phyloP scores from a whole-genome alignment of 2,888 invertebrate genomes.

The Litoditis marina region DNA sequence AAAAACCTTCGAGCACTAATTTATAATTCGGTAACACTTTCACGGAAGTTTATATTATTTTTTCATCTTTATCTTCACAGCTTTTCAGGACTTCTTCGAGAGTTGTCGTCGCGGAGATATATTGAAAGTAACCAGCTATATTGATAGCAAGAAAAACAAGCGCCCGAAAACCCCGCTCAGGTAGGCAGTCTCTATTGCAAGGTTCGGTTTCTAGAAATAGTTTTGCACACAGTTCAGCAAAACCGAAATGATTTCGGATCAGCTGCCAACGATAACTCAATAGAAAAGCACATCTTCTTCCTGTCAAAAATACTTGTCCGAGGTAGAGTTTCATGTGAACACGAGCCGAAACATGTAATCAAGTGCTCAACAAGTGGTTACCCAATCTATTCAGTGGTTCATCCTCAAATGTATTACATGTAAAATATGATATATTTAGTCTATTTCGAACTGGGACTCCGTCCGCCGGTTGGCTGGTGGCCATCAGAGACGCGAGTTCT shows the following conservation, averaged over 20 bases:
- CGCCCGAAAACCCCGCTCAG: conserved; percentile 45
- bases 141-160: conserved; percentile 43
- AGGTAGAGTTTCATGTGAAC: too few relatives aligned
- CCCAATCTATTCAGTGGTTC: background rate
- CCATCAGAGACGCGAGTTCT: conserved; percentile 36
- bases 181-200: conserved; percentile 19
- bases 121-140: conserved; percentile 42
- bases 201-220: background rate
- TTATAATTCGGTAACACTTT: too few relatives aligned
- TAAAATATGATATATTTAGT: too few relatives aligned
- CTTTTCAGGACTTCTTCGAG: conserved; percentile 47
- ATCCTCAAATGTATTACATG: background rate
- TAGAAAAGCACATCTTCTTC: background rate
- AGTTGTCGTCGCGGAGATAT: conserved; percentile 49
- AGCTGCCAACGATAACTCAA: background rate
- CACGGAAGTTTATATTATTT: too few relatives aligned
- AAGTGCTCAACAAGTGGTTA: too few relatives aligned
- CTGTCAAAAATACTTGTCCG: background rate
- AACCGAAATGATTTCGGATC: background rate
- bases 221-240: background rate
- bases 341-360: too few relatives aligned
- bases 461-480: conserved; percentile 37
- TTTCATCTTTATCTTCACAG: too few relatives aligned
- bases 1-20: too few relatives aligned
- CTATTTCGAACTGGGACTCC: conserved; percentile 38